These are phyloP conservation scores for Steinernema carpocapsae DNA, from an alignment of 2,888 invertebrate genomes.

Conservation along the genomic window DNA sequence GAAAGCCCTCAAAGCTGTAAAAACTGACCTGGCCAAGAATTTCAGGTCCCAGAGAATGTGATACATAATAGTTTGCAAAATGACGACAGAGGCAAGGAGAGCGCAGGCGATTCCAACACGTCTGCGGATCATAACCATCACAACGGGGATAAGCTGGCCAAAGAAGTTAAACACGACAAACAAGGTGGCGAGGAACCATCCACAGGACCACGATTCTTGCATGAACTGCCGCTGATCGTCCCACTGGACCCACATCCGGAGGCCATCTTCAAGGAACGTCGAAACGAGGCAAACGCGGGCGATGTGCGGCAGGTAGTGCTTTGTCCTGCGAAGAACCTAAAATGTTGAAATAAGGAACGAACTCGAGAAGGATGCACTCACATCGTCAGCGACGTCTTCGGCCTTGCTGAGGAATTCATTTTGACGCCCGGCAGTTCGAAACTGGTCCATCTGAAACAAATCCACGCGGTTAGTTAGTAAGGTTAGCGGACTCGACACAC, in stretches of 20 bases:
- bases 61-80: constrained; percentile 79
- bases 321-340: constrained; percentile 68
- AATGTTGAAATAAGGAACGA: constrained; percentile 36
- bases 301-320: constrained; percentile 84
- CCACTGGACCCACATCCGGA: constrained; percentile 92
- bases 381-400: constrained; percentile 59
- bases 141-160: constrained; percentile 93
- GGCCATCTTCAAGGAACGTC: constrained; percentile 97
- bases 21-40: constrained; percentile 79
- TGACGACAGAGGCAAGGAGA: constrained; percentile 90
- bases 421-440: constrained; percentile 50
- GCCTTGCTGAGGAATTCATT: constrained; percentile 50
- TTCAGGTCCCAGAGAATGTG: constrained; percentile 97
- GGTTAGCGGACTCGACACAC: no score
- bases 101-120: constrained; percentile 81
- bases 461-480: no score
- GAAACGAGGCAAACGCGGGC: constrained; percentile 95
- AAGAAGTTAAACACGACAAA: constrained; percentile 94
- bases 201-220: constrained; percentile 78
- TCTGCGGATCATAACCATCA: constrained; percentile 90
- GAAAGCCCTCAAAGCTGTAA: constrained; percentile 2
- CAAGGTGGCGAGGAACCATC: constrained; percentile 86
- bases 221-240: constrained; percentile 70
- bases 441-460: constrained; percentile 53
- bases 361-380: constrained; percentile 37